Evolutionary conservation across 2,888 invertebrate genomes (phyloP), one percentile per base, ranked within the genome.

Genomic region (Pheosia gnoma): DNA sequence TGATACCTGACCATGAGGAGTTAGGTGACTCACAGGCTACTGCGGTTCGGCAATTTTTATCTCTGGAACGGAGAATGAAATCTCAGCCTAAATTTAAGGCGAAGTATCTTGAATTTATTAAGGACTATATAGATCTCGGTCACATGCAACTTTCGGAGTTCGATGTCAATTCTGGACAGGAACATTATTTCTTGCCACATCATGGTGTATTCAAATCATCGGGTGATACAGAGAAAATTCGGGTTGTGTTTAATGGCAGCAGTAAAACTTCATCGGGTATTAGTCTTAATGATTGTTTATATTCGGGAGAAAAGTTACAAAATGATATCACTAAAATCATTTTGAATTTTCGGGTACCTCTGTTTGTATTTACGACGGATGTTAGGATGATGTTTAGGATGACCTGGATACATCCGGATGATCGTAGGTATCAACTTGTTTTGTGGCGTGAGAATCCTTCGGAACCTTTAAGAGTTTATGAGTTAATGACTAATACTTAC

Each of bases 401-500:
- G 9, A 52, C 52, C 3, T 52, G 52, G 52, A 52, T 52, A 11
- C 52, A 52, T 52, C n/a, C 25, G 3, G 25, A 52, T 5, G 52
- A 25, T 36, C 7, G 52, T 13, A 25, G 13, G 13, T 25, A 52
- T 52, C 52, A 52, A 6, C 9, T 47, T 47, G 9, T 6, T 6
- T 8, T 47, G 5, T 3, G 47, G 9, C 11, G 4, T 47, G 4
- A 9, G n/a, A n/a, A 47, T 47, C 9, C 9, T 47, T 47, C 9
- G 9, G 47, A 47, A 47, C 47, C 5, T 47, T 47, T 47, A 4
- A 47, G 47, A 47, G 4, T 47, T 8, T 5, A 47, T 9, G 9
- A 47, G 47, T 47, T 47, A n/a, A 47, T 47, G n/a, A n/a, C n/a
- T n/a, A 47, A 47, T n/a, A n/a, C n/a, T n/a, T n/a, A 47, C 47